These are phyloP conservation scores for Axinella damicornis DNA, from an alignment of 37 sponge, comb jelly and placozoan species.

Conservation along the genomic window DNA sequence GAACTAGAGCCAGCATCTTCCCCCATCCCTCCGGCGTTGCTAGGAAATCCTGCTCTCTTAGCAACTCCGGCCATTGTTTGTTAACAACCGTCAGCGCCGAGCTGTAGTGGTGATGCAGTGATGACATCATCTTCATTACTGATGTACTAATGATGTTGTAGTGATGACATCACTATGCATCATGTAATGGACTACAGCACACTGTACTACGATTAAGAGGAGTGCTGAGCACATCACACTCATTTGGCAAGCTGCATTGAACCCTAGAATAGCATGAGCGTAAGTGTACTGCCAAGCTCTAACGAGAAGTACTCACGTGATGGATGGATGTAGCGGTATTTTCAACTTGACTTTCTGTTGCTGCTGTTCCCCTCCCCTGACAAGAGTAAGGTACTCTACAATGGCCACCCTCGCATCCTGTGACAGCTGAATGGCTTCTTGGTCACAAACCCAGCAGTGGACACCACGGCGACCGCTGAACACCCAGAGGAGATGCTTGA, in stretches of 20 bases:
- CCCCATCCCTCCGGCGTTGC: slow-evolving; percentile 55
- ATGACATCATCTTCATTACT: neutral
- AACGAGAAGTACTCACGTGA: too few species aligned
- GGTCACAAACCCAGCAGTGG: slow-evolving; percentile 99
- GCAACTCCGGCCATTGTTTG: slow-evolving; percentile 59
- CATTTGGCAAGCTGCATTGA: too few species aligned
- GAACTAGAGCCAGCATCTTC: slow-evolving; percentile 81
- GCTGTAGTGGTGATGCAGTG: too few species aligned
- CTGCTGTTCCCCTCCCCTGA: slow-evolving; percentile 94
- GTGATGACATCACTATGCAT: too few species aligned
- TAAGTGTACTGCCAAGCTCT: too few species aligned
- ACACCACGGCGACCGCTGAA: slow-evolving; percentile 98
- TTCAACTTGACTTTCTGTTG: slow-evolving; percentile 82
- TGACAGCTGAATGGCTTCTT: slow-evolving; percentile 77
- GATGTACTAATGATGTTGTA: too few species aligned
- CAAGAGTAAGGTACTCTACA: slow-evolving; percentile 93
- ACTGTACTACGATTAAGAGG: too few species aligned
- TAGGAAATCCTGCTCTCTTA: slow-evolving; percentile 88
- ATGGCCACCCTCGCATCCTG: slow-evolving; percentile 85
- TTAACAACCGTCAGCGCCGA: slow-evolving; percentile 66
- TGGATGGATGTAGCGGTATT: slow-evolving; percentile 68
- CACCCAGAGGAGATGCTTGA: slow-evolving; percentile 92
- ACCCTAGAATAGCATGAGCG: too few species aligned
- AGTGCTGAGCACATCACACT: too few species aligned
- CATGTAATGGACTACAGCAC: too few species aligned